These are phyloP conservation scores for Drosophila funebris DNA, from an alignment of 1,140 invertebrate genomes.

Conservation along the genomic window DNA sequence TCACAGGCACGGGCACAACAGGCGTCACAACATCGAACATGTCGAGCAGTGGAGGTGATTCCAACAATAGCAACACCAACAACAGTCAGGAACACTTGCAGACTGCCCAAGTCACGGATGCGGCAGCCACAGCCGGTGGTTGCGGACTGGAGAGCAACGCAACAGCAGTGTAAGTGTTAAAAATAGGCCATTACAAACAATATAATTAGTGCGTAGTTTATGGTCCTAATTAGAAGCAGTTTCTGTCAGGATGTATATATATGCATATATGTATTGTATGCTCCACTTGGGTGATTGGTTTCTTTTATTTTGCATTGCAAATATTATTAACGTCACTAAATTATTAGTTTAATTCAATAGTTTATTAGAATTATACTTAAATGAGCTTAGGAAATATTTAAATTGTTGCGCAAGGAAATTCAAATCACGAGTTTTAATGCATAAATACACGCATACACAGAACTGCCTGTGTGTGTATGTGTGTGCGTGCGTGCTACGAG, in stretches of 20 bases:
- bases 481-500: conserved; percentile 7
- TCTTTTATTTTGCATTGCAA: neutral
- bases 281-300: too few species aligned
- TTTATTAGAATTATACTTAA: neutral
- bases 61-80: conserved; percentile 30
- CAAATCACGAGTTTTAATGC: conserved; percentile 33
- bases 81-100: conserved; percentile 55
- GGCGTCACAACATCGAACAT: conserved; percentile 50
- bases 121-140: conserved; percentile 29
- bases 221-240: neutral
- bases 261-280: too few species aligned
- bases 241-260: too few species aligned
- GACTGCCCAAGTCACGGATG: conserved; percentile 18
- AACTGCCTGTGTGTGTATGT: neutral
- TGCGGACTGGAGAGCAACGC: conserved; percentile 41
- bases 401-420: conserved; percentile 20
- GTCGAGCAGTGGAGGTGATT: conserved; percentile 48
- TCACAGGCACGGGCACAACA: conserved; percentile 45
- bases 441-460: neutral
- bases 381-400: neutral
- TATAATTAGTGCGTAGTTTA: neutral
- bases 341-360: neutral
- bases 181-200: neutral
- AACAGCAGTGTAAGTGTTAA: conserved; percentile 67
- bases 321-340: neutral